Base-by-base conservation (phyloP, 2,113 vertebrate species). In the Vulpes vulpes region DNA sequence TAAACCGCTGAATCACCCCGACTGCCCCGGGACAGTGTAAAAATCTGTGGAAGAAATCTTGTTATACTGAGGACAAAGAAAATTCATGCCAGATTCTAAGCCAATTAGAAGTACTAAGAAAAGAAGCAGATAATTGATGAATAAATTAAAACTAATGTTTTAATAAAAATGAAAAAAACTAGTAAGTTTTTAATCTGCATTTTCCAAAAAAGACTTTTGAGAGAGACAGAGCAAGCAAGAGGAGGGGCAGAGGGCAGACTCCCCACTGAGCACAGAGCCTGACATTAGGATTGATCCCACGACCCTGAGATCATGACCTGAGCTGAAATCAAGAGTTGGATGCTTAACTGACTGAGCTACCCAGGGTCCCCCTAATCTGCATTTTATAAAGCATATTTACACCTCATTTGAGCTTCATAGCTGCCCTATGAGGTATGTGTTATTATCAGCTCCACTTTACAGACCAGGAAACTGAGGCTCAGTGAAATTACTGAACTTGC, bases 361-460 rank as follows among this genome's bases (percentile, higher is more conserved):
- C 64, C 12, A 30, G 64, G 64, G 4, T 30, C 30, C 64, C 64
- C 64, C 89, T 65, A 89, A 85, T 76, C n/a, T 67, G 60, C 25
- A 95, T 85, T 89, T 92, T 80, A 91, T 71, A 7, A 91, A 91
- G 22, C n/a, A 87, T 38, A 69, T 87, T 91, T 71, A 94, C 19
- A 76, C 74, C 59, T 95, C 38, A 74, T 81, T 57, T 79, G 78
- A 85, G 51, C 15, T 35, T 15, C 35, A 64, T 2, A 43, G 38
- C 8, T 55, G 65, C 22, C 35, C 69, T 57, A 17, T 43, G 71
- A 76, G 15, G 43, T n/a, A 62, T 64, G 51, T 74, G 20, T 81
- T 71, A 85, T 71, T 32, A 71, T 69, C 5, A 78, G 35, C 62
- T 90, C n/a, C 19, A 57, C 38, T 62, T 81, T 64, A 62, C 3